Evolutionary conservation across 1,140 invertebrate species (phyloP).

Genomic region (Rhopalosiphum padi): DNA sequence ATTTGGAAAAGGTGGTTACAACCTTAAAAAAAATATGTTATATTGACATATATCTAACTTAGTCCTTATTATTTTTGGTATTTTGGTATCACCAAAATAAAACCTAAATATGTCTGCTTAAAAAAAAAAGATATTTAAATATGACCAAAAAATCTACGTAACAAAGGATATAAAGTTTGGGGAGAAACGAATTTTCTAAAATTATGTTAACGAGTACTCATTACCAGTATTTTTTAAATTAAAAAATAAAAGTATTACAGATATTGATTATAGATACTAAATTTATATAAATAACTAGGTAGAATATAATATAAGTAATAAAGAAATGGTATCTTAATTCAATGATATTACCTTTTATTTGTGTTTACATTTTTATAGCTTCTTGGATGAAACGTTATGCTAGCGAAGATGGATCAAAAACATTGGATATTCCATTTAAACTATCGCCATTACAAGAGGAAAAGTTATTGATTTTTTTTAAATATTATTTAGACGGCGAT

Average conservation of each 20-base stretch:
- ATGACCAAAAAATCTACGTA: too few relatives aligned
- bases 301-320: too few relatives aligned
- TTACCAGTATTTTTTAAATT: not conserved
- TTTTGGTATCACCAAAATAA: not conserved
- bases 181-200: not conserved
- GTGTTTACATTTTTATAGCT: slow-evolving; percentile 64
- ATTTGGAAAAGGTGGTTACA: not conserved
- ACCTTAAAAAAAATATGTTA: not conserved
- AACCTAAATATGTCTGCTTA: too few relatives aligned
- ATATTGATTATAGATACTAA: too few relatives aligned
- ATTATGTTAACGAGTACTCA: not conserved
- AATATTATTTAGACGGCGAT: slow-evolving; percentile 73
- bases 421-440: slow-evolving; percentile 64
- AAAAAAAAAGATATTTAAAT: too few relatives aligned
- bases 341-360: slow-evolving; percentile 7
- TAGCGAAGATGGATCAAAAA: slow-evolving; percentile 69
- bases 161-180: not conserved
- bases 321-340: too few relatives aligned
- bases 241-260: not conserved
- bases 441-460: slow-evolving; percentile 71
- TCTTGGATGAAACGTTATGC: slow-evolving; percentile 73
- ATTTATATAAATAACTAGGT: too few relatives aligned
- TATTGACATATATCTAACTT: not conserved
- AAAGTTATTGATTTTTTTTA: slow-evolving; percentile 75
- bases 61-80: not conserved